phyloP scores from a whole-genome alignment of 2,888 invertebrate species.

The Argyra leucocephala region DNA sequence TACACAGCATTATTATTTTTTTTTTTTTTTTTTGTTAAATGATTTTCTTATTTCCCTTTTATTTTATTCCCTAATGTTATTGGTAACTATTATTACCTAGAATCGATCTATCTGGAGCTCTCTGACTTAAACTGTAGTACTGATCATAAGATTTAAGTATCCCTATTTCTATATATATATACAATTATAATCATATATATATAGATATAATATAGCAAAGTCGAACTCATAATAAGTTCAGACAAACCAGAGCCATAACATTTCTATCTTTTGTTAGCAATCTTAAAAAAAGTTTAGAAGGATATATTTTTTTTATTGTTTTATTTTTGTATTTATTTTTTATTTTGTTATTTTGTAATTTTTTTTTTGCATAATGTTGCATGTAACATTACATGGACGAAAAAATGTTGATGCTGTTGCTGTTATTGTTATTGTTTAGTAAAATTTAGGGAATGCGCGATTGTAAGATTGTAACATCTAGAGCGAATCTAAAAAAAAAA shows the following conservation, averaged over 20 bases:
- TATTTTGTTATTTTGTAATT: not conserved
- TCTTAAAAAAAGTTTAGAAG: not conserved
- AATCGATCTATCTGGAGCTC: constrained; percentile 3
- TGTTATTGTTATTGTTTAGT: not conserved
- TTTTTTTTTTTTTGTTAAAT: not conserved
- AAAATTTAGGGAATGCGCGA: constrained; percentile 3
- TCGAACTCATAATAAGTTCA: not conserved
- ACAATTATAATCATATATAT: no score
- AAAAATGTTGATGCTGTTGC: no score
- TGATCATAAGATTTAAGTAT: no score
- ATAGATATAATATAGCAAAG: not conserved
- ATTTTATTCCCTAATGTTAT: not conserved
- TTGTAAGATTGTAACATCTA: constrained; percentile 3
- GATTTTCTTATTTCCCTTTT: not conserved
- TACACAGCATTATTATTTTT: not conserved
- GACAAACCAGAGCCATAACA: not conserved
- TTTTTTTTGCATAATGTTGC: not conserved
- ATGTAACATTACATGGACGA: constrained; percentile 1
- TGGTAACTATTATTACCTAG: not conserved
- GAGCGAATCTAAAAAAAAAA: not conserved
- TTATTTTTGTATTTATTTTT: not conserved
- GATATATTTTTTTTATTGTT: not conserved
- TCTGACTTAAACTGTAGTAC: not conserved
- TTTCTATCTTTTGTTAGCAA: constrained; percentile 1
- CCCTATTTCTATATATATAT: no score